phyloP scores from a whole-genome alignment of 2,888 invertebrate genomes.

The Drosophila flavopinicola region DNA sequence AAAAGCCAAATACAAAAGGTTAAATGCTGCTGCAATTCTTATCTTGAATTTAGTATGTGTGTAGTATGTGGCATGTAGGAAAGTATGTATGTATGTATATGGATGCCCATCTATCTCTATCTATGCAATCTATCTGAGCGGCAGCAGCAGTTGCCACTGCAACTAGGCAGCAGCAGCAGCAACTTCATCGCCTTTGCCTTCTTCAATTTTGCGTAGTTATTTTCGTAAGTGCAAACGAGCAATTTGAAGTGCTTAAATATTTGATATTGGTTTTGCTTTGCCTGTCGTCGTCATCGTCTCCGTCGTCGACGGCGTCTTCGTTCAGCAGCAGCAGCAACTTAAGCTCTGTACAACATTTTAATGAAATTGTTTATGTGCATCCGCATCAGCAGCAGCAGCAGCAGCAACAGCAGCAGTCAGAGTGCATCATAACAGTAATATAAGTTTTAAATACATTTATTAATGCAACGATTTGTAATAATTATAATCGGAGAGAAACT shows the following conservation, averaged over 20 bases:
- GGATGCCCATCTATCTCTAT: constrained; percentile 26
- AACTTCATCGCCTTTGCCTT: constrained; percentile 32
- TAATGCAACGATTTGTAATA: constrained; percentile 40
- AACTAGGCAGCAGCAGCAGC: constrained; percentile 26
- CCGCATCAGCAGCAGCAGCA: constrained; percentile 32
- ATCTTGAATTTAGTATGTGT: constrained; percentile 13
- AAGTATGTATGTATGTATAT: constrained; percentile 5
- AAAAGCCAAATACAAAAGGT: constrained; percentile 32
- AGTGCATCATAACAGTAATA: constrained; percentile 32
- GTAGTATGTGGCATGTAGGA: constrained; percentile 2
- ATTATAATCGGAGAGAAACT: constrained; percentile 29
- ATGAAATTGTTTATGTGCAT: constrained; percentile 68
- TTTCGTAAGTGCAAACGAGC: constrained; percentile 78
- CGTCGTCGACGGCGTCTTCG: constrained; percentile 1
- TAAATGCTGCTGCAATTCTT: constrained; percentile 21
- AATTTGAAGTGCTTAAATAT: constrained; percentile 79
- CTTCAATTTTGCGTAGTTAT: constrained; percentile 73
- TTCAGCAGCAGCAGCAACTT: constrained; percentile 20
- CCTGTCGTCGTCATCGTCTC: constrained; percentile 14
- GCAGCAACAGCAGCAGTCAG: constrained; percentile 9
- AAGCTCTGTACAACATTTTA: constrained; percentile 59
- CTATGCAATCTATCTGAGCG: constrained; percentile 40
- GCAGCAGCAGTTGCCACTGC: constrained; percentile 22
- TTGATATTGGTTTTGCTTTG: constrained; percentile 75
- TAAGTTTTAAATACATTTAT: constrained; percentile 56